Percentiles rank a stretch among this genome's conserved stretches.
Conservation (phyloP, 2,888 invertebrate species). For the Drosophila barbarae region DNA sequence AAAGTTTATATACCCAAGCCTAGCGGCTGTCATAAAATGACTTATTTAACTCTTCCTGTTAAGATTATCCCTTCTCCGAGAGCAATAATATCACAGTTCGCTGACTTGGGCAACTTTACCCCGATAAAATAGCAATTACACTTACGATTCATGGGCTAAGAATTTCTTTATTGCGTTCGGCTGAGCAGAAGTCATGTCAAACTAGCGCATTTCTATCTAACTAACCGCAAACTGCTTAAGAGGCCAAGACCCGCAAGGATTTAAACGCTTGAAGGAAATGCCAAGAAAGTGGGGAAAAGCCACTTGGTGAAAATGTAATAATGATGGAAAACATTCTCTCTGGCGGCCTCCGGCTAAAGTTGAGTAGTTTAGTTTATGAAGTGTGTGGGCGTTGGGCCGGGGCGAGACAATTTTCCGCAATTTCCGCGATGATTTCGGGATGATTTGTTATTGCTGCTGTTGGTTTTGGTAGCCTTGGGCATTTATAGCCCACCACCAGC, state of each 20-base stretch:
- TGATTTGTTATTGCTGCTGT: constrained; percentile 57
- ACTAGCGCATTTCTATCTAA: constrained; percentile 57
- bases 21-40: not conserved
- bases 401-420: constrained; percentile 39
- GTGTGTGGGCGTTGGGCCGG: constrained; percentile 29
- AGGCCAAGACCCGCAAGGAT: constrained; percentile 24
- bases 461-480: constrained; percentile 35
- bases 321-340: constrained; percentile 48
- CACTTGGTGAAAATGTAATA: constrained; percentile 72
- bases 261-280: constrained; percentile 45
- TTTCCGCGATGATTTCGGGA: constrained; percentile 37
- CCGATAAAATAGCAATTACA: constrained; percentile 42
- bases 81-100: constrained; percentile 5
- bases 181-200: constrained; percentile 30
- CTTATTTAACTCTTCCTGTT: constrained; percentile 6
- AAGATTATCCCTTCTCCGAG: not conserved
- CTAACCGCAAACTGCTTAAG: constrained; percentile 69
- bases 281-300: constrained; percentile 24
- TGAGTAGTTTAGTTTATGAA: constrained; percentile 63
- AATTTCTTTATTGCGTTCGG: constrained; percentile 42
- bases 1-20: not conserved
- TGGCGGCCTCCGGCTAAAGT: constrained; percentile 30
- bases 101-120: not conserved
- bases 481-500: constrained; percentile 54
- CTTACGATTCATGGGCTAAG: constrained; percentile 42